Conservation (phyloP, 2,113 vertebrate genomes). For the Xenopus laevis region DNA sequence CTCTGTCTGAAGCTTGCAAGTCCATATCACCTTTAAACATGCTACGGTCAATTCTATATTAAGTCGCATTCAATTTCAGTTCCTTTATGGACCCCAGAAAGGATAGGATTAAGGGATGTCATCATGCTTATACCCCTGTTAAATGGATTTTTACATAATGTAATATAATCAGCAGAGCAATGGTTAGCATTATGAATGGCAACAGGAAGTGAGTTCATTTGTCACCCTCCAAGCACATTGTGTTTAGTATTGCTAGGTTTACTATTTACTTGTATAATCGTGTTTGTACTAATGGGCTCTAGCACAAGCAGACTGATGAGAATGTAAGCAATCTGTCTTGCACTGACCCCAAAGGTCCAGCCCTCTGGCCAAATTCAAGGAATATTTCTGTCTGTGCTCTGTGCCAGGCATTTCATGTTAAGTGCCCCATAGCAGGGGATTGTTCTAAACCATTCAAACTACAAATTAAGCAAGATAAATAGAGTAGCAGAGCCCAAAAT, state of each 20-base stretch:
- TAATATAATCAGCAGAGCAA: not conserved
- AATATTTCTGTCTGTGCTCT: constrained; percentile 7
- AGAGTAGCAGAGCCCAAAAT: constrained; percentile 16
- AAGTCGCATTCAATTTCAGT: no score
- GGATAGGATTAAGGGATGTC: no score
- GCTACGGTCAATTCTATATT: no score
- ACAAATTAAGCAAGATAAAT: constrained; percentile 22
- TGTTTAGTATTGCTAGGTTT: constrained; percentile 11
- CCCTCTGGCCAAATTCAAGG: constrained; percentile 25
- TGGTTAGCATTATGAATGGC: not conserved
- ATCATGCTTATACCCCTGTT: not conserved
- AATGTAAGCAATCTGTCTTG: constrained; percentile 43
- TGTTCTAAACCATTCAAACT: constrained; percentile 5
- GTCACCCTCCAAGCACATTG: constrained; percentile 3
- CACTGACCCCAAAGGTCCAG: constrained; percentile 36
- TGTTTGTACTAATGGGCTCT: constrained; percentile 32
- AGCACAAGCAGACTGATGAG: constrained; percentile 35
- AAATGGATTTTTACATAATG: not conserved
- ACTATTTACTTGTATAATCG: constrained; percentile 15
- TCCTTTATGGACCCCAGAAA: no score
- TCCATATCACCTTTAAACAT: no score
- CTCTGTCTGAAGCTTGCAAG: no score
- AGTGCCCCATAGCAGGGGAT: constrained; percentile 6
- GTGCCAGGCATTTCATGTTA: constrained; percentile 18
- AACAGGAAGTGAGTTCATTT: constrained; percentile 3